Percentiles rank a stretch among this genome's conserved stretches.
phyloP scores from a whole-genome alignment of 2,888 invertebrate genomes.

The Aricia artaxerxes region DNA sequence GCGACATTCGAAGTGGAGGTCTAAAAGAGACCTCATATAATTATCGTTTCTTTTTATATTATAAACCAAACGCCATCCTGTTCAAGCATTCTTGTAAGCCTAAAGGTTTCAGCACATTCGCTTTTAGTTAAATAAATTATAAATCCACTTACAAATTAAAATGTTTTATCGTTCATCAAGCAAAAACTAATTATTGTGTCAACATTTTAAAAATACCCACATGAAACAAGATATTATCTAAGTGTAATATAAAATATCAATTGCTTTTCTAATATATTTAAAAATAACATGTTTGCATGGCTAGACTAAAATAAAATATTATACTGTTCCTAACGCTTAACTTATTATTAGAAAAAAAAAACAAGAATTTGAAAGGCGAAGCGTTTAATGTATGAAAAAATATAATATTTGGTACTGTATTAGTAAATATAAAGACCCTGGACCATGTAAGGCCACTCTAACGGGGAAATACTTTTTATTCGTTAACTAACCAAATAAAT shows the following conservation, averaged over 20 bases:
- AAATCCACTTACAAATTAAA: neutral
- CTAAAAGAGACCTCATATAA: neutral
- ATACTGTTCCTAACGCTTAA: constrained; percentile 15
- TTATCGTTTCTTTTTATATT: neutral
- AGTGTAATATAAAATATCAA: constrained; percentile 28
- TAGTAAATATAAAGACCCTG: no score
- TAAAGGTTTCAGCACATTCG: neutral
- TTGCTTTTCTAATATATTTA: constrained; percentile 16
- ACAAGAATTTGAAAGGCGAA: neutral
- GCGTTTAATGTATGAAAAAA: neutral
- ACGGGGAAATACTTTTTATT: no score
- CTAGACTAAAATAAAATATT: constrained; percentile 21
- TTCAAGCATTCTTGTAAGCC: neutral
- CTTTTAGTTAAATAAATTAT: neutral
- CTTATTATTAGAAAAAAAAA: neutral
- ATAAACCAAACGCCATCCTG: neutral
- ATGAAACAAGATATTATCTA: constrained; percentile 50
- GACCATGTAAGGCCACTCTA: no score
- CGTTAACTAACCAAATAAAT: no score
- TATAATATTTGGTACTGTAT: neutral
- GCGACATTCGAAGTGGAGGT: neutral
- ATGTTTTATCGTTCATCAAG: neutral
- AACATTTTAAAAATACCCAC: constrained; percentile 72
- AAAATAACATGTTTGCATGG: constrained; percentile 25
- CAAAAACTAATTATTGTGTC: neutral